Evolutionary conservation across 2,113 vertebrate genomes (phyloP), one percentile per base, ranked within the genome.

Genomic region (Ardeotis arabs): DNA sequence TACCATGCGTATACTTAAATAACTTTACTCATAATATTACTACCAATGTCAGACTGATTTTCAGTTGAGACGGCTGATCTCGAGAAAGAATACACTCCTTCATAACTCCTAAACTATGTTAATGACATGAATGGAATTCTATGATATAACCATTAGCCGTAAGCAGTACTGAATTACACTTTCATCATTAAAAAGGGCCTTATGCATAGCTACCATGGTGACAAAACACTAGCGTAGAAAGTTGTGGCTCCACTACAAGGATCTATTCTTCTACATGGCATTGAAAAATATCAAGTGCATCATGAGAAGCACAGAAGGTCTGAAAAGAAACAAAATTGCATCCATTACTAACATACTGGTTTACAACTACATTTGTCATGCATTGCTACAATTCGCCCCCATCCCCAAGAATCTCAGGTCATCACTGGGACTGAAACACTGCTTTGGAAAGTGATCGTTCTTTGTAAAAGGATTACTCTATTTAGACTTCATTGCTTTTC

Each of bases 401-500:
- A 69, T n/a, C n/a, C n/a, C n/a, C 41, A 69, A 68, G 66, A 95
- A 95, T 75, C 82, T 92, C 84, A 92, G 96, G 86, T 94, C 87
- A 94, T 88, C 93, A 92, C 17, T 63, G 49, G 56, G 63, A 88
- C 35, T 82, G 73, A 95, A 97, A 87, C 64, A 91, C 47, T 83
- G 69, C 72, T 95, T 89, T 75, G 49, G 79, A 91, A 96, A 98
- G 59, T 79, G 73, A 79, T 86, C 80, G 4, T 74, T 96, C 95
- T 97, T 96, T 95, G 83, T 94, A 92, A 97, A 97, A 97, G 77
- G 90, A 96, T 95, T 97, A 97, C 64, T 97, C 95, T 97, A 84
- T 96, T 97, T 96, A 97, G 96, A 87, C 87, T 96, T 95, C 84
- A 92, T 24, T 96, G 93, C 91, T 97, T 90, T 96, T 93, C 90